Conservation (phyloP, 2,797 vertebrate species). For the Chaetodon trifasciatus region DNA sequence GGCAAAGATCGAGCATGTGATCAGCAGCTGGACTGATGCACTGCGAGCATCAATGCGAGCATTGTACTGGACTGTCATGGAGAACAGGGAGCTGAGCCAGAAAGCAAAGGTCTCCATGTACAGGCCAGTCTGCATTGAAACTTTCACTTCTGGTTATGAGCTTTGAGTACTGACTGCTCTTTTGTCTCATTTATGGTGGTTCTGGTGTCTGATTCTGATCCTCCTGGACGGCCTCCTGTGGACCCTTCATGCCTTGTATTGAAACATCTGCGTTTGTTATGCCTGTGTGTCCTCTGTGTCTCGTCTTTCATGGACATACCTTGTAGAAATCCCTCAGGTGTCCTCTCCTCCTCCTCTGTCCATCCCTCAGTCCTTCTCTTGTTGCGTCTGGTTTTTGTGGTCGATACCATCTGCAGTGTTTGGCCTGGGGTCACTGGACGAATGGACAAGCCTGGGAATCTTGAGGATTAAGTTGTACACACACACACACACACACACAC, state of each 20-base stretch:
- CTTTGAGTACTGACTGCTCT: too few relatives aligned
- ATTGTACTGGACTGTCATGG: too few relatives aligned
- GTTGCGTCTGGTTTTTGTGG: neutral
- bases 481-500: conserved; percentile 8
- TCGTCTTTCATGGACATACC: neutral
- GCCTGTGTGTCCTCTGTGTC: neutral
- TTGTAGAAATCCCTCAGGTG: neutral
- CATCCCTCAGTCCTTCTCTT: neutral
- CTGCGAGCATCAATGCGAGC: too few relatives aligned
- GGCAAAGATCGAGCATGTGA: too few relatives aligned
- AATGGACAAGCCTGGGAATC: neutral
- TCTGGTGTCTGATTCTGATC: too few relatives aligned
- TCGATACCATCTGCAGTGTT: conserved; percentile 8
- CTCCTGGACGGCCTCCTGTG: too few relatives aligned
- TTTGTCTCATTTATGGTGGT: too few relatives aligned
- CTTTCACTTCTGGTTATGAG: too few relatives aligned
- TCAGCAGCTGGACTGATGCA: too few relatives aligned
- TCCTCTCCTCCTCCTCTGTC: neutral
- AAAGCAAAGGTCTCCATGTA: too few relatives aligned
- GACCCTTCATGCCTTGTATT: neutral
- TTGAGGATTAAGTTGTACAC: conserved; percentile 9
- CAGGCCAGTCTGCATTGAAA: too few relatives aligned
- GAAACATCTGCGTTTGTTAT: neutral
- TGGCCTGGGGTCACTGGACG: neutral
- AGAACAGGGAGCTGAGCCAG: too few relatives aligned